Base-by-base conservation (phyloP, 2,888 invertebrate species). In the Eupeodes luniger region DNA sequence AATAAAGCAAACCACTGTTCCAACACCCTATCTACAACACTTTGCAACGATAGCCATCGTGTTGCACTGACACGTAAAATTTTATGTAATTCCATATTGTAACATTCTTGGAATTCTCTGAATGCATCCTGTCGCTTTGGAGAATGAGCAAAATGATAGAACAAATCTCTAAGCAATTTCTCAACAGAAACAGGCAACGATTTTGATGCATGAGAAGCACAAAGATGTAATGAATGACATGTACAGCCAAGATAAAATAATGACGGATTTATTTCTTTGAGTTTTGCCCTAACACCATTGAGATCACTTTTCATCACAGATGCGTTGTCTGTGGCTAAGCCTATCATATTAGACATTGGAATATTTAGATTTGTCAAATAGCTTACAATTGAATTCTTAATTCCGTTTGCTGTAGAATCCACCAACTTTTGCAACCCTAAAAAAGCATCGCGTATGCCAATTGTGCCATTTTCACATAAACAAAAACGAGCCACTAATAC, bases 11-110 rank as follows among this genome's bases (percentile, higher is more conserved):
- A 34, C 84, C 80, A 85, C 40, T 86, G 75, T 62, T 82, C 79
- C 19, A 79, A 51, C 14, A 79, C 40, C 69, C 75, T 40, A n/a
- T 49, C 27, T 2, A 90, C 76, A 61, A 88, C 90, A 74, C 81
- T 89, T 81, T 90, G 81, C 53, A 91, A 76, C 16, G 91, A 91
- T 9, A 91, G 87, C 92, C 92, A 92, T 59, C 91, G 85, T 27
- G 91, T 91, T 74, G 91, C 91, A 40, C 90, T 85, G n/a, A 90
- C 84, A 57, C 89, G 89, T 14, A 92, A 74, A 34, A 92, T 83
- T 90, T 91, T 91, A 66, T 91, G 91, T 0, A 90, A 90, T 83
- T 90, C 88, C 4, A 90, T 78, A 62, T 91, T 67, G 14, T 90
- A 89, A 85, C 90, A 91, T 14, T 67, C 78, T 81, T 92, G 91